These are phyloP conservation scores for Hemicrepidius hirtus DNA, from an alignment of 2,888 invertebrate species.

Conservation along the genomic window DNA sequence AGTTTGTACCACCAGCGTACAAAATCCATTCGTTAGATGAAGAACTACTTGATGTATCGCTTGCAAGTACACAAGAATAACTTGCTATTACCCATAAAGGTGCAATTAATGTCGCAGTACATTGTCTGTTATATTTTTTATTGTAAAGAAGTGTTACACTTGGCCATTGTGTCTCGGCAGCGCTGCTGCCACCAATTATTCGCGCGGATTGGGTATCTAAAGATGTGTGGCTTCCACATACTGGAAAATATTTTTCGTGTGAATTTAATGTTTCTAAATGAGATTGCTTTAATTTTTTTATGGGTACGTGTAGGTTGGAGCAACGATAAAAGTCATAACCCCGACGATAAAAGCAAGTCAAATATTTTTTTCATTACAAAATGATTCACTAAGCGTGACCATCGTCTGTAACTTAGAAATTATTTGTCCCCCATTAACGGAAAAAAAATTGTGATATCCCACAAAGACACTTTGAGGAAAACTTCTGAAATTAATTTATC, in stretches of 20 bases:
- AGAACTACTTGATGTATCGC: slow-evolving; percentile 42
- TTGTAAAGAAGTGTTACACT: slow-evolving; percentile 75
- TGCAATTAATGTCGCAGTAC: slow-evolving; percentile 73
- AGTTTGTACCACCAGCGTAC: slow-evolving; percentile 68
- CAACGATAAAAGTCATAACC: too few species aligned
- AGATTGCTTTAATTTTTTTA: too few species aligned
- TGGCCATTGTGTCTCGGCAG: slow-evolving; percentile 75
- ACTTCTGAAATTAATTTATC: too few species aligned
- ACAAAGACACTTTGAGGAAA: too few species aligned
- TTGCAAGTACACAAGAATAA: slow-evolving; percentile 70
- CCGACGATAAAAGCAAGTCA: too few species aligned
- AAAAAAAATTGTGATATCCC: too few species aligned
- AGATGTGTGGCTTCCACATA: slow-evolving; percentile 69
- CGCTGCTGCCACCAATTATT: slow-evolving; percentile 72
- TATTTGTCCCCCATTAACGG: too few species aligned
- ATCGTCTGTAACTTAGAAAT: too few species aligned
- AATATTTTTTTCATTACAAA: too few species aligned
- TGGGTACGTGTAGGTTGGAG: too few species aligned
- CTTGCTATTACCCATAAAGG: slow-evolving; percentile 74
- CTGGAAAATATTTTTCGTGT: slow-evolving; percentile 60
- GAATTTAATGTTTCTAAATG: neutral
- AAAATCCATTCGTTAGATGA: slow-evolving; percentile 64
- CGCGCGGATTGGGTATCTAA: slow-evolving; percentile 69
- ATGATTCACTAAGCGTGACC: too few species aligned
- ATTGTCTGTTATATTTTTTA: slow-evolving; percentile 70